A percentile compares a stretch with the other conserved stretches of the same genome.
Evolutionary conservation across 2,888 invertebrate species (phyloP).

Genomic region (Rhingia rostrata): DNA sequence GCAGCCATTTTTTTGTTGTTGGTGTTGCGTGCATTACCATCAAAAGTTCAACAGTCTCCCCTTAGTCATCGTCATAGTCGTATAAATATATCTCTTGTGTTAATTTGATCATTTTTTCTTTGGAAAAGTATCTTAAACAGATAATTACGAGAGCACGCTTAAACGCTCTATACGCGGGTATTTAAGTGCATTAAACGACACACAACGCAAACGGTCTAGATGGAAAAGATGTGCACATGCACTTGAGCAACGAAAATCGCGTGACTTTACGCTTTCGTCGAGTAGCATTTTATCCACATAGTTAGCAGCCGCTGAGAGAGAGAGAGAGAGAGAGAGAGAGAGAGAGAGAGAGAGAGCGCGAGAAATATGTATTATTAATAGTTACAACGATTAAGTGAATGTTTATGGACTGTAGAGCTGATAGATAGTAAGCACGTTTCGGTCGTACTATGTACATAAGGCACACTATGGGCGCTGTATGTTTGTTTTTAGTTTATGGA

Average conservation of each 20-base stretch:
- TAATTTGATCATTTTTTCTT: slow-evolving; percentile 39
- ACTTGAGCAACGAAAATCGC: slow-evolving; percentile 48
- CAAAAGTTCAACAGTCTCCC: slow-evolving; percentile 57
- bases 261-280: slow-evolving; percentile 48
- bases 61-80: not conserved
- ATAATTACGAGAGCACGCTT: slow-evolving; percentile 57
- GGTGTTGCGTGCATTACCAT: slow-evolving; percentile 24
- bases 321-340: slow-evolving; percentile 1
- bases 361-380: slow-evolving; percentile 34
- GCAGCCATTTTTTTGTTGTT: not conserved
- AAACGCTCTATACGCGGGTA: slow-evolving; percentile 1
- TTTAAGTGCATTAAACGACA: slow-evolving; percentile 9
- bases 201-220: slow-evolving; percentile 13
- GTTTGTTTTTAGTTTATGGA: slow-evolving; percentile 43
- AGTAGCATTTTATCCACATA: slow-evolving; percentile 14
- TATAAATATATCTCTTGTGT: slow-evolving; percentile 10
- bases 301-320: slow-evolving; percentile 4
- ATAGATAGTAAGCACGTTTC: slow-evolving; percentile 52
- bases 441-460: not conserved
- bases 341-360: not conserved
- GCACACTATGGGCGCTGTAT: slow-evolving; percentile 30
- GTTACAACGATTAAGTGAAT: slow-evolving; percentile 67
- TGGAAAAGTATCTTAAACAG: slow-evolving; percentile 44
- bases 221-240: slow-evolving; percentile 50
- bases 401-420: slow-evolving; percentile 65